Evolutionary conservation across 2,113 vertebrate genomes (phyloP), one percentile per base, ranked within the genome.

Genomic region (Phaetusa simplex): DNA sequence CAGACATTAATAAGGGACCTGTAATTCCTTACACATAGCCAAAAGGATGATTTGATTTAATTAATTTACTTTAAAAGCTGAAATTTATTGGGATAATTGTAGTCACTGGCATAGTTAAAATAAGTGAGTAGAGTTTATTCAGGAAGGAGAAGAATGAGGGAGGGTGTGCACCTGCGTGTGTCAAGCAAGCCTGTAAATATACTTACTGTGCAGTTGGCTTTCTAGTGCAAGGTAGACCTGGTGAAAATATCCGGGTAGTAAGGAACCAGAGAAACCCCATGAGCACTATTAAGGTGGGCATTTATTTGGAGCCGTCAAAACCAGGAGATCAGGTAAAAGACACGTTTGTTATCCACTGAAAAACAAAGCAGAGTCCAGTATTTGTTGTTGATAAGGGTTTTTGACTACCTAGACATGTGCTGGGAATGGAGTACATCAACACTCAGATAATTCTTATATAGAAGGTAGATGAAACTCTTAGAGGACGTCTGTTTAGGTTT

Each of bases 261-360:
- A 79, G 36, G 38, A 88, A 49, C 9, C 3, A 26, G 61, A 88
- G 23, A 62, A 88, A 53, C 23, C 18, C 7, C 6, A 21, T 22
- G 42, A 47, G 18, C 2, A 2, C 7, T 65, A 0, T 53, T 49
- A 15, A 5, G 5, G 34, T 47, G 17, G 13, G 4, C 9, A 27
- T 82, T 79, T 56, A 27, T 8, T 59, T 76, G 43, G 45, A 78
- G 53, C 10, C 13, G 56, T 29, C 26, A 22, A 61, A 76, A 16
- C 0, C 2, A 49, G 23, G 30, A 49, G 4, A 69, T 65, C 24
- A 21, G 3, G 3, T 59, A 7, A 66, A 71, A 74, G 4, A 8
- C 38, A 19, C 58, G 34, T 90, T 88, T 53, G 11, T 40, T 64
- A 92, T 21, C 30, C 21, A 11, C 8, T 52, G 45, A 16, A 78